Conservation (phyloP, 2,113 vertebrate genomes). For the Chloroceryle aenea region DNA sequence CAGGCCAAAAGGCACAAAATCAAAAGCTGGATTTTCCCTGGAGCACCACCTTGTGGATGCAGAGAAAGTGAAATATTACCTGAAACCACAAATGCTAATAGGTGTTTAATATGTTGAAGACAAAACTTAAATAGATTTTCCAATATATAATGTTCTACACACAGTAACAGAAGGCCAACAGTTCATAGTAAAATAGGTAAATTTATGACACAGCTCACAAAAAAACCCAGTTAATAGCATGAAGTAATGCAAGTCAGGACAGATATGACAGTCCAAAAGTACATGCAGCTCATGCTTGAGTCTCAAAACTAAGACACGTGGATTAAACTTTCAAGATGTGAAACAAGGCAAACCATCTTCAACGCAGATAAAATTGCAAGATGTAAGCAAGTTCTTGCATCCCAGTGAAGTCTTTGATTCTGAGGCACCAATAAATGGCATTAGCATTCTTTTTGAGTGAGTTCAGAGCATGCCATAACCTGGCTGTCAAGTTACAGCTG, state of each 20-base stretch:
- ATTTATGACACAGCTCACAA: not conserved
- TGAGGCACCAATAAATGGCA: not conserved
- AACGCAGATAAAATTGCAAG: not conserved
- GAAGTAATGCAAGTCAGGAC: not conserved
- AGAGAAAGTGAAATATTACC: not conserved
- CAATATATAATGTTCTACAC: not conserved
- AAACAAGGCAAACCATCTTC: not conserved
- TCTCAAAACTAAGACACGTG: not conserved
- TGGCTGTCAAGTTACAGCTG: not conserved
- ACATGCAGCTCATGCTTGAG: not conserved
- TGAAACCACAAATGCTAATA: not conserved
- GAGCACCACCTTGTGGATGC: constrained; percentile 64
- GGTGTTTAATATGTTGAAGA: not conserved
- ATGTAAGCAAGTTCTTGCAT: not conserved
- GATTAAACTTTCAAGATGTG: not conserved
- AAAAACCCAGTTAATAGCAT: not conserved
- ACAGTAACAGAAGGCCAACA: not conserved
- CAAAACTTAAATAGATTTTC: not conserved
- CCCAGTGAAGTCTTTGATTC: not conserved
- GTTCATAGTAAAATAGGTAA: not conserved
- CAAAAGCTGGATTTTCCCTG: not conserved
- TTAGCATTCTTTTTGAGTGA: accelerated
- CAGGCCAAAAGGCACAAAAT: not conserved
- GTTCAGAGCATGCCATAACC: not conserved
- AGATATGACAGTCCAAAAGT: not conserved